Evolutionary conservation across 2,797 vertebrate species (phyloP).

Genomic region (Leptodactylus fallax): DNA sequence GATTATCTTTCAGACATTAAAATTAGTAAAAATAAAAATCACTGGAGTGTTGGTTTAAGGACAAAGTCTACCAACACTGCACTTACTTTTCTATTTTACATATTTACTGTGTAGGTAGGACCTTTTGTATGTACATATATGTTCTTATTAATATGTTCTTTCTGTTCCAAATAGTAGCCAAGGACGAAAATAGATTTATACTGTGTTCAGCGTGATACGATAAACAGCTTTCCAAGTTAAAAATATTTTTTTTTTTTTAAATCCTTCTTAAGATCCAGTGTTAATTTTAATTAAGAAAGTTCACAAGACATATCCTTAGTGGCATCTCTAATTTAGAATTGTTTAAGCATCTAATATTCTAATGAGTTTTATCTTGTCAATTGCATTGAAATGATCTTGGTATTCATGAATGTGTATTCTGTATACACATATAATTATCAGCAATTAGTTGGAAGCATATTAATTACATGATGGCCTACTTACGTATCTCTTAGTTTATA

Average conservation of each 20-base stretch:
- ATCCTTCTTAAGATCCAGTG: conserved; percentile 13
- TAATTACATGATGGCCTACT: conserved; percentile 48
- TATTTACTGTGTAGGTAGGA: no score
- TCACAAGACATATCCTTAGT: conserved; percentile 32
- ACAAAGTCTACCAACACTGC: no score
- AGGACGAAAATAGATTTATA: background rate
- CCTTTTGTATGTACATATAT: no score
- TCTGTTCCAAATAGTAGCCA: no score
- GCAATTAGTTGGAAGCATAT: conserved; percentile 57
- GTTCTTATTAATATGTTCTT: no score
- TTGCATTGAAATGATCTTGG: conserved; percentile 51
- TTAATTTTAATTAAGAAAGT: conserved; percentile 51
- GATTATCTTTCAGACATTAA: no score
- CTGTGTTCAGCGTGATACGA: background rate
- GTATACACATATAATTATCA: conserved; percentile 55
- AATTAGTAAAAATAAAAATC: no score
- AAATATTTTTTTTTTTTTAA: background rate
- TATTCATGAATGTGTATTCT: conserved; percentile 44
- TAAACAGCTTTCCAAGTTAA: background rate
- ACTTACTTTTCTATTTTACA: no score
- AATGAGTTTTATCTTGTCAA: conserved; percentile 58
- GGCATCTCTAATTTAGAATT: conserved; percentile 43
- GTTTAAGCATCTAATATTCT: conserved; percentile 52
- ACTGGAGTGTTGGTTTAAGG: no score
- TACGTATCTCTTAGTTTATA: conserved; percentile 51